Evolutionary conservation across 2,113 vertebrate species (phyloP).

Genomic region (Melanerpes formicivorus): DNA sequence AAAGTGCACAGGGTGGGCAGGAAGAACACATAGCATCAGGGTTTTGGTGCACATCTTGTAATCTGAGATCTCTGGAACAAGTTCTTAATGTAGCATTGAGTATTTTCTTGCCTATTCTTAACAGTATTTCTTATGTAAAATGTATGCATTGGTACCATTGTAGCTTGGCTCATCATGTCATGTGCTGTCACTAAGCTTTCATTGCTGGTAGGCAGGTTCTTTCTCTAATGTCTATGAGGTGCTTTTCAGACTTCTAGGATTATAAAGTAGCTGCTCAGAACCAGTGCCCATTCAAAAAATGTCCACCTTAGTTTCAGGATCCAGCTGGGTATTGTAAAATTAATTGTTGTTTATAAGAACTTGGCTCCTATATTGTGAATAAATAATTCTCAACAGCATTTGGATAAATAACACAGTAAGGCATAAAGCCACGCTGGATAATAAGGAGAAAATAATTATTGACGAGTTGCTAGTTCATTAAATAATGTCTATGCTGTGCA

Average conservation of each 20-base stretch:
- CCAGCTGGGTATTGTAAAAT: neutral
- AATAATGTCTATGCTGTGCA: neutral
- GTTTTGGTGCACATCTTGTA: neutral
- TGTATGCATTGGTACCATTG: neutral
- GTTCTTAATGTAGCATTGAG: neutral
- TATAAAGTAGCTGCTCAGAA: neutral
- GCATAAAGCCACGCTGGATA: neutral
- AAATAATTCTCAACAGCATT: constrained; percentile 25
- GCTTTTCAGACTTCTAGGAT: neutral
- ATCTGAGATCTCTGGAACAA: neutral
- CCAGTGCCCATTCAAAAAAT: neutral
- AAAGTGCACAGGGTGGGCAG: neutral
- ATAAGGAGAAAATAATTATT: constrained; percentile 41
- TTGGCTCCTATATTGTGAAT: neutral
- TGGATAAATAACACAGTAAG: constrained; percentile 8
- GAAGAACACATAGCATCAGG: neutral
- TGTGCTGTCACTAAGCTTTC: neutral
- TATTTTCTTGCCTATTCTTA: neutral
- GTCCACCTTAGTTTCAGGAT: neutral
- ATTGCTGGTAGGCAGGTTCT: neutral
- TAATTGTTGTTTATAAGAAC: neutral
- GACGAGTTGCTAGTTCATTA: neutral
- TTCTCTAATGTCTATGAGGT: neutral
- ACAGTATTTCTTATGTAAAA: neutral
- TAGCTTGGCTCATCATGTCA: neutral